Evolutionary conservation across 2,113 vertebrate genomes (phyloP).

Genomic region (Bathybates hornii): DNA sequence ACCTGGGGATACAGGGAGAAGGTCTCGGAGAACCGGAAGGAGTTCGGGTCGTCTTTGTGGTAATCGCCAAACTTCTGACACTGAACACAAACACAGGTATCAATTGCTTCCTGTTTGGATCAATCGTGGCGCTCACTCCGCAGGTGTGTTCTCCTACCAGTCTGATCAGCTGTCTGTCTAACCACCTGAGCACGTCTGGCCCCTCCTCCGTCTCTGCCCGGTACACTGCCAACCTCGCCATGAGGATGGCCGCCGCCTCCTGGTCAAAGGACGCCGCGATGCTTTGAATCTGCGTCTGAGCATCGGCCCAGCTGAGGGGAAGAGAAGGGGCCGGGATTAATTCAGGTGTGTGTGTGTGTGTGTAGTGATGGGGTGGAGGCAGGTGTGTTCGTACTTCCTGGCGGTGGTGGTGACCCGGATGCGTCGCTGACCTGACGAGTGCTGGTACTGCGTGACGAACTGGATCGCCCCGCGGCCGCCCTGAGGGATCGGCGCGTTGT

Average conservation of each 20-base stretch:
- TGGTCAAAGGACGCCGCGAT: slow-evolving; percentile 96
- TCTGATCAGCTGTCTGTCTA: slow-evolving; percentile 93
- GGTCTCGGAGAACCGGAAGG: slow-evolving; percentile 97
- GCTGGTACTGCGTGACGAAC: slow-evolving; percentile 93
- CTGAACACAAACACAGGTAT: slow-evolving; percentile 57
- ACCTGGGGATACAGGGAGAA: slow-evolving; percentile 98
- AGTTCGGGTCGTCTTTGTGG: slow-evolving; percentile 95
- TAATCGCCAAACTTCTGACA: slow-evolving; percentile 99
- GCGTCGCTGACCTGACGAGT: slow-evolving; percentile 80
- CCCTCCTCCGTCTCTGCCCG: slow-evolving; percentile 95
- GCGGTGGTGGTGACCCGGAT: slow-evolving; percentile 90
- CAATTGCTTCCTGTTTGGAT: not conserved
- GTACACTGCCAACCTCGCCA: slow-evolving; percentile 92
- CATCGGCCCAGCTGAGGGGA: slow-evolving; percentile 88
- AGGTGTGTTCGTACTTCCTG: slow-evolving; percentile 79
- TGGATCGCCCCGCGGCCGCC: slow-evolving; percentile 89
- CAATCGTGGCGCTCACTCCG: not conserved
- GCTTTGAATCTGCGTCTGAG: slow-evolving; percentile 93
- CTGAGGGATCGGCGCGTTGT: slow-evolving; percentile 89
- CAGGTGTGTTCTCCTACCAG: slow-evolving; percentile 62
- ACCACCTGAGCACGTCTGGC: slow-evolving; percentile 91
- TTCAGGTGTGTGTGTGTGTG: not conserved
- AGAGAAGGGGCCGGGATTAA: not conserved
- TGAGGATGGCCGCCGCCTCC: slow-evolving; percentile 92
- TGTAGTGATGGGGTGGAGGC: not conserved